Evolutionary conservation across 2,888 invertebrate species (phyloP).

Genomic region (Apamea crenata): DNA sequence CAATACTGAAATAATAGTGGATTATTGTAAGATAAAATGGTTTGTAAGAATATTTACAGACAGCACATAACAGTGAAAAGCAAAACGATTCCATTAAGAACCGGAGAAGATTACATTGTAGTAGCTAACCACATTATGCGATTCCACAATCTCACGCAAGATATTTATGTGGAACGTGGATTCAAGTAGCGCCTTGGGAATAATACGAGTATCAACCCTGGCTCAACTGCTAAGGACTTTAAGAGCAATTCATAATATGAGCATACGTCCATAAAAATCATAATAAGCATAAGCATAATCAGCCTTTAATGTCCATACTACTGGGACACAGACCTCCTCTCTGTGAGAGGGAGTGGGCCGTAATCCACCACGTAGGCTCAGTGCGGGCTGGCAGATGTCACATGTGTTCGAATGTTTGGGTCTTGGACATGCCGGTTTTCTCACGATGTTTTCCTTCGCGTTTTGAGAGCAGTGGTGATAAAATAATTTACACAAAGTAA

Average conservation of each 20-base stretch:
- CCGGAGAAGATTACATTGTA: background rate
- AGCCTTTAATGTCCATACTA: background rate
- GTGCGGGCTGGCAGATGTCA: background rate
- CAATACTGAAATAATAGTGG: background rate
- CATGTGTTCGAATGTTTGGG: background rate
- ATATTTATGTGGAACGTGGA: slow-evolving; percentile 31
- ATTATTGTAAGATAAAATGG: background rate
- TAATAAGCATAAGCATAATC: background rate
- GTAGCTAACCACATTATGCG: slow-evolving; percentile 7
- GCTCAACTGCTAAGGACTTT: background rate
- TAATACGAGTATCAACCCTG: slow-evolving; percentile 24
- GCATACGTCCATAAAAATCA: slow-evolving; percentile 14
- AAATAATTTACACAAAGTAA: background rate
- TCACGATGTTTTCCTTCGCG: background rate
- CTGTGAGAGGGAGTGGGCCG: background rate
- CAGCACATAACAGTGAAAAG: background rate
- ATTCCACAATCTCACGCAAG: slow-evolving; percentile 23
- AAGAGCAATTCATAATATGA: slow-evolving; percentile 10
- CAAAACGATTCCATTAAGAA: slow-evolving; percentile 4
- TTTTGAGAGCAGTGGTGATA: background rate
- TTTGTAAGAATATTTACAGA: background rate
- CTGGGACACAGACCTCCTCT: background rate
- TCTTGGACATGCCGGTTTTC: background rate
- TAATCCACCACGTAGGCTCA: background rate
- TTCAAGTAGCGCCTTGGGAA: slow-evolving; percentile 25